Evolutionary conservation across 1,140 invertebrate genomes (phyloP).

Genomic region (Aphaenogaster rudis): DNA sequence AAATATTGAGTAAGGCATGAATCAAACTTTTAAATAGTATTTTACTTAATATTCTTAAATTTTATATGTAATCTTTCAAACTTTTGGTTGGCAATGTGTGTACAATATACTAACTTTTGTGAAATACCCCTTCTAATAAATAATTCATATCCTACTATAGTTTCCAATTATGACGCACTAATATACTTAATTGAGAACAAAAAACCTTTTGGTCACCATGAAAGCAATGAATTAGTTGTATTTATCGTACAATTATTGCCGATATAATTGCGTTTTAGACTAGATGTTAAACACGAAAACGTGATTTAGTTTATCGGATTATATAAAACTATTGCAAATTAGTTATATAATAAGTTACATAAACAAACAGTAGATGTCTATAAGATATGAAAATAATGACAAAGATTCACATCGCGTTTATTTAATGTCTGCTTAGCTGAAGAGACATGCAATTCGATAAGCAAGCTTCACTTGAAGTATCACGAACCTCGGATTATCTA

Average conservation of each 20-base stretch:
- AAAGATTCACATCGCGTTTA: not conserved
- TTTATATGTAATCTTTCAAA: no score
- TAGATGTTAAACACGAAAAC: not conserved
- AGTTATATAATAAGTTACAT: not conserved
- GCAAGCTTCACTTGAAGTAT: not conserved
- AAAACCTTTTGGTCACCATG: not conserved
- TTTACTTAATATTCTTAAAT: no score
- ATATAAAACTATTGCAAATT: conserved; percentile 5
- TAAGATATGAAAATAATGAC: not conserved
- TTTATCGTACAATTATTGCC: not conserved
- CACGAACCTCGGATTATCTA: not conserved
- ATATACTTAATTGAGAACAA: not conserved
- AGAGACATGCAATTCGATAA: not conserved
- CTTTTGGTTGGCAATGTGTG: no score
- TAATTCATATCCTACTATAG: not conserved
- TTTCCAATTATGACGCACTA: not conserved
- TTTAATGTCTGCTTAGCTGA: not conserved
- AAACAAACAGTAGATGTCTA: not conserved
- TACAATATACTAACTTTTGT: not conserved
- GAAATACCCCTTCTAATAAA: not conserved
- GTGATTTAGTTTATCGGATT: not conserved
- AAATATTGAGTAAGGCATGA: no score
- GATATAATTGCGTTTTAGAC: not conserved
- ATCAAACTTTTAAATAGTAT: no score
- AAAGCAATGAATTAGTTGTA: not conserved